phyloP scores from a whole-genome alignment of 2,888 invertebrate species.

The Melieria omissa region DNA sequence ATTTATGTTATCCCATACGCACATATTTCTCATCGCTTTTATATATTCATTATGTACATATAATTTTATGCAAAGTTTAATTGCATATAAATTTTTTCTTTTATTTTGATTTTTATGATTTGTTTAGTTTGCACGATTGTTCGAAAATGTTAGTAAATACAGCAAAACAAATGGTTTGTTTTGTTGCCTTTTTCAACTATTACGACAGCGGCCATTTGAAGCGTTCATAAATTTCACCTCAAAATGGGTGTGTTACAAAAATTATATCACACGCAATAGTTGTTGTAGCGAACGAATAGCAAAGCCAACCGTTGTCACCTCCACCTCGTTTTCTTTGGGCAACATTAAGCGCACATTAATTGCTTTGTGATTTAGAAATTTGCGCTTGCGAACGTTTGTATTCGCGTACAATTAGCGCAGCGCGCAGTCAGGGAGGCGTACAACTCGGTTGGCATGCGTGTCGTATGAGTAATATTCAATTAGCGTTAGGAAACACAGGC shows the following conservation, averaged over 20 bases:
- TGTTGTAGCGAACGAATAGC: no score
- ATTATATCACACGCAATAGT: conserved; percentile 8
- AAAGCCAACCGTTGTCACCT: not conserved
- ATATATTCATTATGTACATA: no score
- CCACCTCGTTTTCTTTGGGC: not conserved
- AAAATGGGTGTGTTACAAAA: conserved; percentile 28
- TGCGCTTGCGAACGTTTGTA: not conserved
- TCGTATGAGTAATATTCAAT: not conserved
- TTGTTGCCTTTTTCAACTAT: not conserved
- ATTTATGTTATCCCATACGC: no score
- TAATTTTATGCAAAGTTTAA: no score
- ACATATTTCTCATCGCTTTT: no score
- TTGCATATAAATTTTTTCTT: not conserved
- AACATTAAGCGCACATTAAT: conserved; percentile 14
- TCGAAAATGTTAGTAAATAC: not conserved
- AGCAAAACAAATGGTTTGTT: not conserved
- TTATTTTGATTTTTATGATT: not conserved
- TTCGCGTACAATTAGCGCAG: not conserved
- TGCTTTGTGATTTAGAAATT: not conserved
- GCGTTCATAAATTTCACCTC: conserved; percentile 29
- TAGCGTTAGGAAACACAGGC: not conserved
- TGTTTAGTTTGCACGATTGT: not conserved
- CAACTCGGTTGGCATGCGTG: not conserved
- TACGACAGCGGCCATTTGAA: conserved; percentile 12
- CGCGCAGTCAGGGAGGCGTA: no score